These are phyloP conservation scores for Diorhabda elongata DNA, from an alignment of 1,140 invertebrate genomes.

Conservation along the genomic window DNA sequence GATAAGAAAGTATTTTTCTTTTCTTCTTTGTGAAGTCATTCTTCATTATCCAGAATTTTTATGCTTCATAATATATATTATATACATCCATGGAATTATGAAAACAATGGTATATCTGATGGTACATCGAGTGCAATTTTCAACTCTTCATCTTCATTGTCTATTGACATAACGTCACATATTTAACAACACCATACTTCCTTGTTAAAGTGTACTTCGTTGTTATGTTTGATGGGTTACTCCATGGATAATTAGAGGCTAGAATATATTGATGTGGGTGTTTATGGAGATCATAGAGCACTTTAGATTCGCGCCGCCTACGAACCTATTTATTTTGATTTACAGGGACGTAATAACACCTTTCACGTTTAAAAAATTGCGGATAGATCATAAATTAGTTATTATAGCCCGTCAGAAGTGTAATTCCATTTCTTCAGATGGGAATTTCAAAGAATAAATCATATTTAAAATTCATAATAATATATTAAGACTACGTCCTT, in stretches of 20 bases:
- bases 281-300: neutral
- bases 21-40: too few species aligned
- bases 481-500: too few species aligned
- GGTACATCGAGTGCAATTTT: neutral
- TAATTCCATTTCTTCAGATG: too few species aligned
- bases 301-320: neutral
- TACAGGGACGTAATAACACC: neutral
- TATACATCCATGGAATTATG: too few species aligned
- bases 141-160: neutral
- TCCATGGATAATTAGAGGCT: neutral
- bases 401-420: too few species aligned
- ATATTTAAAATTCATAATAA: too few species aligned
- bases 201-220: neutral
- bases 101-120: neutral
- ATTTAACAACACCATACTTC: neutral
- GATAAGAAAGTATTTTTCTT: too few species aligned
- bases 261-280: neutral
- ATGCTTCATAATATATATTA: too few species aligned
- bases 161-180: slow-evolving; percentile 2
- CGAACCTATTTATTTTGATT: neutral
- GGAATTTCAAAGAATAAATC: too few species aligned
- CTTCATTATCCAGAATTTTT: too few species aligned
- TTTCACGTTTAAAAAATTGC: too few species aligned
- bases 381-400: too few species aligned
- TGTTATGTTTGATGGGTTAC: neutral